Evolutionary conservation across 2,113 vertebrate genomes (phyloP), one percentile per base, ranked within the genome.

Genomic region (Carassius carassius): DNA sequence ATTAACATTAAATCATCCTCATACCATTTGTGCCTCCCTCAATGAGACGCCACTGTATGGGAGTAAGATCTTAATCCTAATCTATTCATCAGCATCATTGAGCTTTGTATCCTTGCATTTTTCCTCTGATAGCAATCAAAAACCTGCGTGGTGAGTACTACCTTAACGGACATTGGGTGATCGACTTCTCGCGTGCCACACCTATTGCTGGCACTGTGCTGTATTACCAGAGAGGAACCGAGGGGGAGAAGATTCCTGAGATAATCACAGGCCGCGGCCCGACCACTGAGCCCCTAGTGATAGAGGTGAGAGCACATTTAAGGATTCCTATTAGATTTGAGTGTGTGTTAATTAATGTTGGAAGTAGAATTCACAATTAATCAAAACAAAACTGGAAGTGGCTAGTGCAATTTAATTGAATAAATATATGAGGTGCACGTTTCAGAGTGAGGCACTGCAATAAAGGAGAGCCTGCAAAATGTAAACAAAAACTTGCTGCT

Each of bases 161-260:
- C 86, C 96, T 99, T 92, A 99, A 99, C 0, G 98, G 98, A 29
- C 95, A 96, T 13, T 99, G 98, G 98, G 96, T 96, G 0, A 97
- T 99, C 0, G 95, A 96, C 84, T 95, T 94, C 21, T 96, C 96
- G 83, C 92, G 87, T 21, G 92, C 95, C 0, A 91, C 96, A 35
- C 93, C 95, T 0, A 89, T 95, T 0, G 97, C 96, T 5, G 95
- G 95, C 89, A 99, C 97, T 0, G 77, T 96, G 84, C 90, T 99
- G 82, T 95, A 96, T 90, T 99, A 99, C 0, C 95, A 98, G 88
- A 93, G 97, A 12, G 97, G 96, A 0, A 84, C 92, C 0, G 97
- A 98, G 90, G 96, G 97, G 0, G 96, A 98, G 67, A 89, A 92
- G 84, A 93, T 95, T 1, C 95, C 97, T 0, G 98, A 99, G 89